These are phyloP conservation scores for Brachystomella parvula DNA, from an alignment of 1,140 invertebrate species.

Conservation along the genomic window DNA sequence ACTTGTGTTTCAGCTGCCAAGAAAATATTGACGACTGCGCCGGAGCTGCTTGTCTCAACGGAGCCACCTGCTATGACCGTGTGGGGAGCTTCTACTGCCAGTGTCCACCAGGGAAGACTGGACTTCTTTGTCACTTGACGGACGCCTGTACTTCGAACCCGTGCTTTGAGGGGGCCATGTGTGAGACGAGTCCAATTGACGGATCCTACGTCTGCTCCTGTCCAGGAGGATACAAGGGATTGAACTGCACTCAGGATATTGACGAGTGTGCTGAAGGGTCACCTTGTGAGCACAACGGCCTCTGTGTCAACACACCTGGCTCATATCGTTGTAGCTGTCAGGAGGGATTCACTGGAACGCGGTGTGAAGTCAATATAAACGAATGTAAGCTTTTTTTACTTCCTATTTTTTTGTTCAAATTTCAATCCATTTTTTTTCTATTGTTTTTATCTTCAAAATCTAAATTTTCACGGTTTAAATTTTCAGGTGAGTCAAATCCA, in stretches of 20 bases:
- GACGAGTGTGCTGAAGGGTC: conserved; percentile 91
- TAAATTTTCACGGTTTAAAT: not conserved
- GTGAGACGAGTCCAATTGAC: conserved; percentile 90
- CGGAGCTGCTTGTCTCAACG: conserved; percentile 87
- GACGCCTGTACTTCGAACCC: conserved; percentile 95
- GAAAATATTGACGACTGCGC: conserved; percentile 91
- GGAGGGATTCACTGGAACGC: conserved; percentile 79
- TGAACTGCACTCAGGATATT: conserved; percentile 86
- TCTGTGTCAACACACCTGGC: conserved; percentile 89
- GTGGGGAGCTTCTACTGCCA: conserved; percentile 91
- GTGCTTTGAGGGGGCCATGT: conserved; percentile 85
- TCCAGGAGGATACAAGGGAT: conserved; percentile 78
- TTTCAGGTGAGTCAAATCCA: conserved; percentile 66
- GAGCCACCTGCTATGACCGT: conserved; percentile 86
- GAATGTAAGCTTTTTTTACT: conserved; percentile 18
- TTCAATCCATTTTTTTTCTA: not conserved
- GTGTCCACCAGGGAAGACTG: conserved; percentile 90
- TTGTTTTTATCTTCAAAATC: conserved; percentile 4
- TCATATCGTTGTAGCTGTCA: conserved; percentile 87
- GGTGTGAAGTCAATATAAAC: conserved; percentile 77
- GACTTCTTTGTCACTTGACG: conserved; percentile 86
- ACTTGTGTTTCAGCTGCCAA: conserved; percentile 52
- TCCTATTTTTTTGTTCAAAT: not conserved
- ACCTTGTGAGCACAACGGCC: conserved; percentile 83
- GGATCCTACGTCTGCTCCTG: conserved; percentile 90